Base-by-base conservation (phyloP, 2,113 vertebrate species). In the Strigops habroptila region DNA sequence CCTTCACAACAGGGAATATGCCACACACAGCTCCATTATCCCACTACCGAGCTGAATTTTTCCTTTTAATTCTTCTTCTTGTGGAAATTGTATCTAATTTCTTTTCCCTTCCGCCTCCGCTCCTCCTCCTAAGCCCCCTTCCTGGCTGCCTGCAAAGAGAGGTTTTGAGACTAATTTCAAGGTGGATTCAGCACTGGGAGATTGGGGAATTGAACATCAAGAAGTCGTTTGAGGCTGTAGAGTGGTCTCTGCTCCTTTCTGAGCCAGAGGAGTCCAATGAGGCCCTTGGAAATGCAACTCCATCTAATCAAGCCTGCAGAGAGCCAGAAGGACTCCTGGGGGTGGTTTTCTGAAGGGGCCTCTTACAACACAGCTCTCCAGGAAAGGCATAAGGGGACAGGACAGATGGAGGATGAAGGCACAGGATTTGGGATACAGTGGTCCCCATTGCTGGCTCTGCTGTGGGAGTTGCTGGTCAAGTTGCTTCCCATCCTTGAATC, bases 131-230 rank as follows among this genome's bases (percentile, higher is more conserved):
- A 90, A 95, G 57, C 82, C 57, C 30, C 64, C 31, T 91, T 85
- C 74, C 81, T 0, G 8, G 18, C 86, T 86, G 82, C 63, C 70
- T 37, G 91, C 43, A 93, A 93, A 93, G 71, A 82, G 33, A 93
- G 71, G 88, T 78, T 93, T 93, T 3, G 7, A 97, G 94, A 86
- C 91, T 70, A 94, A 96, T 97, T 97, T 97, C 96, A 96, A 97
- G 96, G 94, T 96, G 88, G 88, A 94, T 96, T 96, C 96, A 94
- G 79, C 28, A 4, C 68, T 59, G 82, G 82, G 64, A 96, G 86
- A 96, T 86, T 88, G 96, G 55, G 51, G 86, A 96, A 96, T 95
- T 94, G 76, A 93, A 96, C 91, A 96, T 94, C 90, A 93, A 94
- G 93, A 91, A 90, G 93, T 83, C 93, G 93, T 93, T 88, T 95